Percentiles rank a stretch among this genome's conserved stretches.
phyloP scores from a whole-genome alignment of 2,888 invertebrate species.

The Drosophila hamatofila region DNA sequence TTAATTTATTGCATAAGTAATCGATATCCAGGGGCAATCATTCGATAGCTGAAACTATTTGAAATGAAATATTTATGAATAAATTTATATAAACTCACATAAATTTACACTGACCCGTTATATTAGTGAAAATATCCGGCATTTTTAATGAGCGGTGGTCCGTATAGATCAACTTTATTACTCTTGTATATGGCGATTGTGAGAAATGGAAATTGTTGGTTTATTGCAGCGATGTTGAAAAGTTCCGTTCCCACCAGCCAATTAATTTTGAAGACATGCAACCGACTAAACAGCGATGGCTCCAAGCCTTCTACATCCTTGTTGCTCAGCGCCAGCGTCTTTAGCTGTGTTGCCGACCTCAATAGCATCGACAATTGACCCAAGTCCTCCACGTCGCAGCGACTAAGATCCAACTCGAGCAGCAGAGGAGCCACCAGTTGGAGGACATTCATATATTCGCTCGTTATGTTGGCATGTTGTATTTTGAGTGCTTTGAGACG shows the following conservation, averaged over 20 bases:
- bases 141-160: slow-evolving; percentile 19
- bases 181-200: slow-evolving; percentile 42
- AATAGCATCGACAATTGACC: slow-evolving; percentile 37
- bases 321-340: slow-evolving; percentile 38
- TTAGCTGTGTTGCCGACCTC: slow-evolving; percentile 35
- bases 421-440: slow-evolving; percentile 34
- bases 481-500: slow-evolving; percentile 46
- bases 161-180: slow-evolving; percentile 29
- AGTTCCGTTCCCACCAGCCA: slow-evolving; percentile 38
- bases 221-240: slow-evolving; percentile 21
- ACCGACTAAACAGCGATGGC: slow-evolving; percentile 20
- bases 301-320: slow-evolving; percentile 36
- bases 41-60: neutral
- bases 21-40: neutral
- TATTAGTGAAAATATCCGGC: slow-evolving; percentile 25
- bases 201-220: slow-evolving; percentile 30
- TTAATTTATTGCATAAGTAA: neutral
- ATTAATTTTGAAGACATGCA: slow-evolving; percentile 41
- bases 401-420: slow-evolving; percentile 52
- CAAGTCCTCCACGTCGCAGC: slow-evolving; percentile 45
- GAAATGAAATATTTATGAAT: neutral
- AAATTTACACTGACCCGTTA: neutral
- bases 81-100: neutral
- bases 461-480: slow-evolving; percentile 45
- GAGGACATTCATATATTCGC: slow-evolving; percentile 28